phyloP scores from a whole-genome alignment of 2,113 vertebrate genomes.

The Platycercus adscitus region DNA sequence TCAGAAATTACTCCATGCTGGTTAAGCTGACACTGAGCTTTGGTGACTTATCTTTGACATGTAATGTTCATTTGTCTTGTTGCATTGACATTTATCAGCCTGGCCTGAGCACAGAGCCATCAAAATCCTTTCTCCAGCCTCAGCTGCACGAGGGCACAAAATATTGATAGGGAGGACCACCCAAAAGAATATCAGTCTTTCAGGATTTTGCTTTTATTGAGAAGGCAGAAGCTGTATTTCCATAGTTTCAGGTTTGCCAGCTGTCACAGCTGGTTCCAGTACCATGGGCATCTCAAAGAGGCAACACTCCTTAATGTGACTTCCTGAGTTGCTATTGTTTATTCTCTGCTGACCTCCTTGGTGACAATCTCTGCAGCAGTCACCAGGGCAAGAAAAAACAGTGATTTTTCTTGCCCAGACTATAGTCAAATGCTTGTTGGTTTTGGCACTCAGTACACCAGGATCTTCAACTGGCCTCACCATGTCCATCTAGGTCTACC shows the following conservation, averaged over 20 bases:
- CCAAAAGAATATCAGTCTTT: background rate
- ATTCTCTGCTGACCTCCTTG: background rate
- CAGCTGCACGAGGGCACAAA: rapidly evolving
- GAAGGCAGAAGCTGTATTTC: background rate
- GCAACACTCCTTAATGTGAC: rapidly evolving
- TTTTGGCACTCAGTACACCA: background rate
- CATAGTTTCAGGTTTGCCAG: background rate
- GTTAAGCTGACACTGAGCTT: background rate
- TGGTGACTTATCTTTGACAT: background rate
- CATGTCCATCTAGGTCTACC: background rate
- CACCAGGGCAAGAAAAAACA: background rate
- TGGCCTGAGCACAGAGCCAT: background rate
- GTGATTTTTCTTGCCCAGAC: background rate
- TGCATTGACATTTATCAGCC: background rate
- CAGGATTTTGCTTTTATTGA: background rate
- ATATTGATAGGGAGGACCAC: background rate
- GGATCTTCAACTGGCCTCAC: background rate
- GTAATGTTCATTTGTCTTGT: background rate
- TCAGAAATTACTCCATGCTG: background rate
- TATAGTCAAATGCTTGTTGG: background rate
- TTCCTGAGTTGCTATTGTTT: background rate
- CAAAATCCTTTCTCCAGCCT: background rate
- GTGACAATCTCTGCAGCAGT: background rate
- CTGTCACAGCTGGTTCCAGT: background rate
- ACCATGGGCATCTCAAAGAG: rapidly evolving